phyloP scores from a whole-genome alignment of 2,888 invertebrate genomes.

The Tuberolachnus salignus region DNA sequence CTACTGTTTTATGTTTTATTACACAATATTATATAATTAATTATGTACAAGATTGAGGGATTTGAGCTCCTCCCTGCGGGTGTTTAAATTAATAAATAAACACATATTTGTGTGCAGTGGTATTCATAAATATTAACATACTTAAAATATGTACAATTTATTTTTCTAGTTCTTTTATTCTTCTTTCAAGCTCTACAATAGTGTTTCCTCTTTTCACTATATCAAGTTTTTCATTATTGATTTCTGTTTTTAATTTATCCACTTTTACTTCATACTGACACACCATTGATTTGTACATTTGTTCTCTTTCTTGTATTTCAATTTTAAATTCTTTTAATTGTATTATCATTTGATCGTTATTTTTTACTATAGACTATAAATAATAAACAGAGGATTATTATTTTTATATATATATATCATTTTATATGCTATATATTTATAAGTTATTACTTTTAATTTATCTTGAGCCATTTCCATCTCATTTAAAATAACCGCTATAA shows the following conservation, averaged over 20 bases:
- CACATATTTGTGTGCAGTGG: no score
- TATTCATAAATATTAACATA: no score
- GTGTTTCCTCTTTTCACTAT: conserved; percentile 10
- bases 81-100: no score
- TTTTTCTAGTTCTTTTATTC: neutral
- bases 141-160: no score
- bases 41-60: no score
- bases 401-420: neutral
- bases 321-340: conserved; percentile 14
- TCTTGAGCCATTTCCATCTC: conserved; percentile 43
- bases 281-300: neutral
- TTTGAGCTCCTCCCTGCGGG: no score
- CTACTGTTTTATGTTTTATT: no score
- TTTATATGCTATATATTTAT: neutral
- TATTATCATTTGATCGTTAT: conserved; percentile 26
- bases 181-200: conserved; percentile 15
- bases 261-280: conserved; percentile 2
- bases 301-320: conserved; percentile 8
- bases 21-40: no score
- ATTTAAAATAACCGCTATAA: conserved; percentile 20
- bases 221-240: conserved; percentile 42
- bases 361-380: neutral
- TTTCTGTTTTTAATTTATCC: conserved; percentile 25
- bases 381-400: neutral
- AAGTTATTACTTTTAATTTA: conserved; percentile 36